Base-by-base conservation (phyloP, 2,113 vertebrate species). In the Perca flavescens region DNA sequence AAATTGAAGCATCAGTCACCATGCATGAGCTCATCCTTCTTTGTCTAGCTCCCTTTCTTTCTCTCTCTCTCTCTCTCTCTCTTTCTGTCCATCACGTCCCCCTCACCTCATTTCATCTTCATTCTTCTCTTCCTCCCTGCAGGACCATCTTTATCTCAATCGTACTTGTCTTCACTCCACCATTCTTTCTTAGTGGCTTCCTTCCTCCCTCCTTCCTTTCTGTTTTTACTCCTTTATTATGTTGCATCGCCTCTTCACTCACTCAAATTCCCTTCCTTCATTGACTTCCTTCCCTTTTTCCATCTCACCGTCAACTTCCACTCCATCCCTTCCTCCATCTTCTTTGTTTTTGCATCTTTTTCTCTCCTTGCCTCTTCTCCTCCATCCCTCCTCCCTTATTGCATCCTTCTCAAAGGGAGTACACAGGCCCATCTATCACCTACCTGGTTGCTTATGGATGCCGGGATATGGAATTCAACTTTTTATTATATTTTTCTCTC, bases 391-490 rank as follows among this genome's bases (percentile, higher is more conserved):
- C 17, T 25, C 9, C 56, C 11, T 17, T 46, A 2, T 10, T 43
- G 9, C 47, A 22, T 56, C 43, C 25, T 52, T 61, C 40, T 65
- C n/a, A 2, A n/a, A 31, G 6, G 17, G 22, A 43, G 58, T 66
- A 67, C 81, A 81, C 63, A 61, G 0, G 19, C 68, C 49, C 28
- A 83, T 83, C 70, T 50, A 68, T 86, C 71, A 84, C 43, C 54
- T 28, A 34, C 22, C 65, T 77, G 57, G 54, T 17, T 85, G 71
- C 49, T 50, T 73, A 60, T 80, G 15, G 57, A 85, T 80, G 61
- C 67, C 79, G 5, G 50, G 64, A 73, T 75, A 17, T 25, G 25
- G 11, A 65, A 34, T 52, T 60, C 28, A 73, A 71, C 4, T 75
- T 75, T 72, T 52, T 76, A 10, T 4, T 22, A 21, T 28, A 17